Percentiles rank a stretch among this genome's conserved stretches.
phyloP scores from a whole-genome alignment of 2,888 invertebrate genomes.

The Polylopha cassiicola region DNA sequence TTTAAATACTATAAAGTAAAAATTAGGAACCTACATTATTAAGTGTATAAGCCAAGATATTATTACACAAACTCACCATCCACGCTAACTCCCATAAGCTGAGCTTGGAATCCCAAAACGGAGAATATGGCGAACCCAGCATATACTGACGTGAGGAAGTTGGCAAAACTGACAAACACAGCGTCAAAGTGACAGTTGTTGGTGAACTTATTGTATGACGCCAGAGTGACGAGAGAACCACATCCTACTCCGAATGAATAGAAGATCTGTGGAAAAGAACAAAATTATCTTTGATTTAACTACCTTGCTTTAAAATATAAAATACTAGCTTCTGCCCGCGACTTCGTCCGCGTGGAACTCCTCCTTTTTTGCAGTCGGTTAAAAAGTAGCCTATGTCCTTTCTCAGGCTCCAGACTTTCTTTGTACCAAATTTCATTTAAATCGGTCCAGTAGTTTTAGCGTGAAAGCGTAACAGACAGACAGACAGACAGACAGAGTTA shows the following conservation, averaged over 20 bases:
- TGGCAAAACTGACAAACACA: slow-evolving; percentile 82
- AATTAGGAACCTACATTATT: no score
- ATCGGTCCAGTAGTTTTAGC: no score
- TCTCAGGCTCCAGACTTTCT: no score
- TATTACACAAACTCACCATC: slow-evolving; percentile 49
- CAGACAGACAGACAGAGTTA: no score
- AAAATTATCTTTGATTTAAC: neutral
- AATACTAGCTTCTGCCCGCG: no score
- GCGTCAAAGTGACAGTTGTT: slow-evolving; percentile 87
- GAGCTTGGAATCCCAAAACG: slow-evolving; percentile 84
- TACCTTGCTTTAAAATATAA: no score
- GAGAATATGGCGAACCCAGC: slow-evolving; percentile 89
- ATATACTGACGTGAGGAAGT: slow-evolving; percentile 84
- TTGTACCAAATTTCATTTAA: no score
- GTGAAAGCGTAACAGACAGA: no score
- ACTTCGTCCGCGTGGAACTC: no score
- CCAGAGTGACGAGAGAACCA: slow-evolving; percentile 84
- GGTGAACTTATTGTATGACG: slow-evolving; percentile 83
- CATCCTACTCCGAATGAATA: slow-evolving; percentile 88
- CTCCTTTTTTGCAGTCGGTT: no score
- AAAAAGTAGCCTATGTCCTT: no score
- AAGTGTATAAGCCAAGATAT: neutral
- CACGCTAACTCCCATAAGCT: slow-evolving; percentile 80
- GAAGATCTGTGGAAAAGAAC: slow-evolving; percentile 77
- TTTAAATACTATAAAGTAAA: no score